A percentile compares a stretch with the other conserved stretches of the same genome.
phyloP scores from a whole-genome alignment of 2,797 vertebrate genomes.

The Pseudochaenichthys georgianus region DNA sequence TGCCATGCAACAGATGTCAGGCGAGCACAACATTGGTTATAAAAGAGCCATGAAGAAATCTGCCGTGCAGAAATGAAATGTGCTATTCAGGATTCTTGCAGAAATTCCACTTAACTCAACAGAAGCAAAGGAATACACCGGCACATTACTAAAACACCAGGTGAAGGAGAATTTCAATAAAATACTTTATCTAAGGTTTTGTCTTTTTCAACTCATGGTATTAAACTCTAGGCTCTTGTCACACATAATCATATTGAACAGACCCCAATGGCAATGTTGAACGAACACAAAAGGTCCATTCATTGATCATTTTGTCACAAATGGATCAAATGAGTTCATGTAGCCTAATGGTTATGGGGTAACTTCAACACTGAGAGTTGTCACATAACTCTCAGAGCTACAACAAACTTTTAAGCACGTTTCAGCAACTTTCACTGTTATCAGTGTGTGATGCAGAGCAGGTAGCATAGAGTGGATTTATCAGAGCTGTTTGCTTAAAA shows the following conservation, averaged over 20 bases:
- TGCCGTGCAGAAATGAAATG: constrained; percentile 45
- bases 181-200: neutral
- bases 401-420: no score
- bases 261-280: no score
- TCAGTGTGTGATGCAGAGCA: no score
- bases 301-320: neutral
- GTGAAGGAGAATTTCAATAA: constrained; percentile 7
- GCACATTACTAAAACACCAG: constrained; percentile 35
- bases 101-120: constrained; percentile 47
- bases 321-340: neutral
- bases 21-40: constrained; percentile 48
- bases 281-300: no score
- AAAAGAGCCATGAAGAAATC: constrained; percentile 54
- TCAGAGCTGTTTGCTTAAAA: no score
- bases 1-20: constrained; percentile 61
- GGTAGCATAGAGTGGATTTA: no score
- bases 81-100: constrained; percentile 34
- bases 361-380: no score
- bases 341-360: no score
- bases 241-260: no score
- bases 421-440: no score
- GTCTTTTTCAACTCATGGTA: neutral
- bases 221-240: no score
- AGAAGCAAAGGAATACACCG: constrained; percentile 23
- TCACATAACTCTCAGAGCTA: no score